Base-by-base conservation (phyloP, 2,797 vertebrate species). In the Sebastes taczanowskii region DNA sequence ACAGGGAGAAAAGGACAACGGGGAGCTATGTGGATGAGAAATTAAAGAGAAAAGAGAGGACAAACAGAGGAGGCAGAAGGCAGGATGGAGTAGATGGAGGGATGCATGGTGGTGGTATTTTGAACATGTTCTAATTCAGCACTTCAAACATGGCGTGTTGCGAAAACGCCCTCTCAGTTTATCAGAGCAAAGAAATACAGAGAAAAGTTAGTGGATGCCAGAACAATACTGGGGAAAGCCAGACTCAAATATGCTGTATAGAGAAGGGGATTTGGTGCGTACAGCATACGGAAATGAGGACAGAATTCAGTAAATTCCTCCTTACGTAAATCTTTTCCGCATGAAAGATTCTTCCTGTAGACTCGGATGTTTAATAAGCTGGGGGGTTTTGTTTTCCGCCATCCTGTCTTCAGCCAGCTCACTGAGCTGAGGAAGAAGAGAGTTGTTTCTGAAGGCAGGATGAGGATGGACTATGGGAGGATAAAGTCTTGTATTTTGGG, bases 61-160 rank as follows among this genome's bases (percentile, higher is more conserved):
- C 32, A 82, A 64, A 80, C 68, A 46, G 80, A 30, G 38, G 64
- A 69, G 79, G 78, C 77, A 86, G 89, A 63, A 78, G 81, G 78
- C 56, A 67, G 80, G 82, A 78, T 87, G 9, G 34, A 80, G 82
- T 14, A 55, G 75, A 87, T 82, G 78, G 78, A 88, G 69, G 78
- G 75, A 60, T 77, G 85, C 42, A 82, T 70, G 67, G 69, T 74
- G 86, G 56, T 74, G 83, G 84, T 91, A 91, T 94, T 94, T 94
- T 91, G 90, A 91, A 84, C 90, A 87, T 80, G 71, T 80, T 91
- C 84, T 91, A 88, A 93, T 93, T n/a, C 74, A 85, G 84, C 46
- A 67, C 83, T 89, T 92, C 91, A 90, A 88, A 91, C 73, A 71
- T 70, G 85, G 77, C 86, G 82, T 61, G 72, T 83, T 84, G 86